A percentile compares a stretch with the other conserved stretches of the same genome.
phyloP scores from a whole-genome alignment of 2,113 vertebrate genomes.

The Dipodomys merriami region DNA sequence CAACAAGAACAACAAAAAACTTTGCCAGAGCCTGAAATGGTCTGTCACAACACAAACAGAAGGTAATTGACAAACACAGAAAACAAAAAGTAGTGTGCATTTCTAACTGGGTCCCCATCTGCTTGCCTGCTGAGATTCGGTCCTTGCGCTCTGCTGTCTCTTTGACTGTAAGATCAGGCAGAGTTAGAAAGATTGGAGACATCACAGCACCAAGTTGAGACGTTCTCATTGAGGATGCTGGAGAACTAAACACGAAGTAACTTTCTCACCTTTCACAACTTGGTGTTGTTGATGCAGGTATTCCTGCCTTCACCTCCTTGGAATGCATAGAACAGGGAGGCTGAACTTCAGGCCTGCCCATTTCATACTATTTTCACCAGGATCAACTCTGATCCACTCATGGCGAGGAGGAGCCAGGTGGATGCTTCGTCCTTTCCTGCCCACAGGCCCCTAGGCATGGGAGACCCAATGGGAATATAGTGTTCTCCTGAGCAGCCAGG shows the following conservation, averaged over 20 bases:
- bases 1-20: not conserved
- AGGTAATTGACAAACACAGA: not conserved
- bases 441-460: not conserved
- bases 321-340: not conserved
- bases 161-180: not conserved
- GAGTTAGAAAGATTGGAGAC: not conserved
- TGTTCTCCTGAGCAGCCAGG: not conserved
- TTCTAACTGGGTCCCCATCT: not conserved
- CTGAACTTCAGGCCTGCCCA: fast-evolving
- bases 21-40: not conserved
- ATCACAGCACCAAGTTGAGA: not conserved
- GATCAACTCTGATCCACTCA: too few relatives aligned
- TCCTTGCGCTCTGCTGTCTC: not conserved
- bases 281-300: not conserved
- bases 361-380: not conserved
- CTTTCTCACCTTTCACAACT: not conserved
- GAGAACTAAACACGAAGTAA: not conserved
- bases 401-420: not conserved
- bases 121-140: not conserved
- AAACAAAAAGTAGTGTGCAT: not conserved
- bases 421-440: too few relatives aligned
- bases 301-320: not conserved
- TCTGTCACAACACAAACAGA: not conserved
- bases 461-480: not conserved
- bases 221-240: not conserved